Evolutionary conservation across 2,888 invertebrate species (phyloP).

Genomic region (Enchytraeus crypticus): DNA sequence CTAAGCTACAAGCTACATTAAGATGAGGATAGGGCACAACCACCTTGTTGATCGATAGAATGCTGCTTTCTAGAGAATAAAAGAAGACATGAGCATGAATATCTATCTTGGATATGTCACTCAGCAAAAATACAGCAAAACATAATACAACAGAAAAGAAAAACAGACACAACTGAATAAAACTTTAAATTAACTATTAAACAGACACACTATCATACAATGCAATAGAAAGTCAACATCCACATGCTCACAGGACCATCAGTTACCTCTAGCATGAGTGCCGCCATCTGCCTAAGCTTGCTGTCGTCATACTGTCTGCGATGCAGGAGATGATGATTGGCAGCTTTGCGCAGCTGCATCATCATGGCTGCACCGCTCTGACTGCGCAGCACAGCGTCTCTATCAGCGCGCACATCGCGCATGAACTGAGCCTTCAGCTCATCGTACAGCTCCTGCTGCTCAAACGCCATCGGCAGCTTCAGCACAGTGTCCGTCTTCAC

Average conservation of each 20-base stretch:
- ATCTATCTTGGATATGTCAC: too few relatives aligned
- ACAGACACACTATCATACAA: too few relatives aligned
- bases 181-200: background rate
- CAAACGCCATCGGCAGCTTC: constrained; percentile 60
- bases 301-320: constrained; percentile 61
- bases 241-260: too few relatives aligned
- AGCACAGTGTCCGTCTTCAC: constrained; percentile 67
- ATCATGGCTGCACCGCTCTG: constrained; percentile 35
- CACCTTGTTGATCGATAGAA: too few relatives aligned
- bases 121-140: background rate
- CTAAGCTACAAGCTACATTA: too few relatives aligned
- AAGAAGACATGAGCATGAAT: too few relatives aligned
- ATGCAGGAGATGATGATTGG: constrained; percentile 83
- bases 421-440: constrained; percentile 55
- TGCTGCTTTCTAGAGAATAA: too few relatives aligned
- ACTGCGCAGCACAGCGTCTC: background rate
- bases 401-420: background rate
- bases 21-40: too few relatives aligned
- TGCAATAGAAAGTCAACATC: too few relatives aligned
- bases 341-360: constrained; percentile 83
- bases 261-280: constrained; percentile 43
- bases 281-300: constrained; percentile 60
- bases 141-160: background rate
- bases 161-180: background rate
- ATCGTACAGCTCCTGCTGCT: constrained; percentile 68